phyloP scores from a whole-genome alignment of 2,797 vertebrate genomes.

The Ispidina picta region DNA sequence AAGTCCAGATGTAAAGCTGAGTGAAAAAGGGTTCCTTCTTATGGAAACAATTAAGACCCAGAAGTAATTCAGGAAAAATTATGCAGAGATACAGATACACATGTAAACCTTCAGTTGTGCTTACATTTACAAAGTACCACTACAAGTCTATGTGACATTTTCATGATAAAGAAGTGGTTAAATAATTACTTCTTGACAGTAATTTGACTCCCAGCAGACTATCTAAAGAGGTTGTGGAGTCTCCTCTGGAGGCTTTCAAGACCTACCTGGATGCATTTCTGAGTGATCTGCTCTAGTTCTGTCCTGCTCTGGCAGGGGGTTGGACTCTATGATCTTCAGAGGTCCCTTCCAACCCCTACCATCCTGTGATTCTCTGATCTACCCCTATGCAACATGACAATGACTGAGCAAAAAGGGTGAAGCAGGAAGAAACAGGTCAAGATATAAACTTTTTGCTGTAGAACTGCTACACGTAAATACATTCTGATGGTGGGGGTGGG shows the following conservation, averaged over 20 bases:
- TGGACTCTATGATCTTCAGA: too few species aligned
- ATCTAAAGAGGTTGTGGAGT: too few species aligned
- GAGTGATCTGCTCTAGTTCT: too few species aligned
- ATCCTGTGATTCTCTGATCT: neutral
- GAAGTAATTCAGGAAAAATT: neutral
- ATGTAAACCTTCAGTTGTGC: neutral
- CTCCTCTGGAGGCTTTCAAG: too few species aligned
- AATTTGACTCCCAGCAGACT: neutral
- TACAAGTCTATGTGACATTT: neutral
- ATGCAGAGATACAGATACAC: neutral
- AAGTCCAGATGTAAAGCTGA: neutral
- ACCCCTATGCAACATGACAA: neutral
- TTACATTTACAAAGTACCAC: neutral
- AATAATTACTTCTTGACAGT: neutral
- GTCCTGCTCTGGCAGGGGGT: too few species aligned
- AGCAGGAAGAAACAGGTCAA: fast-evolving
- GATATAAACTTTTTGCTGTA: neutral
- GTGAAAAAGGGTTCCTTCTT: neutral
- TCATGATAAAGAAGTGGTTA: neutral
- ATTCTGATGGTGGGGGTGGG: fast-evolving
- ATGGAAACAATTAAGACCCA: neutral
- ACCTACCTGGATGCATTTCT: too few species aligned
- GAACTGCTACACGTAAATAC: fast-evolving
- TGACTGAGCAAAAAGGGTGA: neutral
- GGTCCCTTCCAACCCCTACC: too few species aligned